A percentile compares a stretch with the other conserved stretches of the same genome.
Conservation (phyloP, 2,888 invertebrate genomes). For the Fissipunctia ypsillon region DNA sequence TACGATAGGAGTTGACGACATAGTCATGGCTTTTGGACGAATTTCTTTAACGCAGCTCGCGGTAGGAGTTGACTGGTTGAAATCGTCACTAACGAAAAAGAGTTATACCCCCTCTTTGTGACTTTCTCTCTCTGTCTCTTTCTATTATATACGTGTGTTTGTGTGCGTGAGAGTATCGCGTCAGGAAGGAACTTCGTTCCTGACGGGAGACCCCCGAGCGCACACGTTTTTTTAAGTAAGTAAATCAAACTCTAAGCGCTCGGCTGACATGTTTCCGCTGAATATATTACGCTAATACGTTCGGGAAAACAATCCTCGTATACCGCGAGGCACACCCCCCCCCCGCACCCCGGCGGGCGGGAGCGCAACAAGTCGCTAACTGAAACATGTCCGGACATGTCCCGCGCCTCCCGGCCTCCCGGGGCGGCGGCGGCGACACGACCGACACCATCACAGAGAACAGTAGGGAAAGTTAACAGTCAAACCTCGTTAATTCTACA, state of each 20-base stretch:
- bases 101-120: no score
- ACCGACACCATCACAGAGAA: not conserved
- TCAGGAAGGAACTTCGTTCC: no score
- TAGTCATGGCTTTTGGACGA: no score
- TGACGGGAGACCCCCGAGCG: no score
- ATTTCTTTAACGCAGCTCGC: no score
- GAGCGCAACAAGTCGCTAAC: conserved; percentile 53
- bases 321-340: not conserved
- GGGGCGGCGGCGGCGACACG: not conserved
- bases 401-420: conserved; percentile 8
- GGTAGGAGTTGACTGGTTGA: no score
- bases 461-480: not conserved
- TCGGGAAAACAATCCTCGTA: conserved; percentile 28
- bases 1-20: not conserved
- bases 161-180: no score
- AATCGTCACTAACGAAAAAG: no score
- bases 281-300: conserved; percentile 53
- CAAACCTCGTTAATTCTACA: not conserved
- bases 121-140: no score
- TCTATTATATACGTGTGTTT: no score
- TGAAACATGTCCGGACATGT: conserved; percentile 36
- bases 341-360: not conserved
- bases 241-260: conserved; percentile 26
- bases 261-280: conserved; percentile 28
- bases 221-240: conserved; percentile 16